phyloP scores from a whole-genome alignment of 2,888 invertebrate genomes.

The Himalopsyche japonica region DNA sequence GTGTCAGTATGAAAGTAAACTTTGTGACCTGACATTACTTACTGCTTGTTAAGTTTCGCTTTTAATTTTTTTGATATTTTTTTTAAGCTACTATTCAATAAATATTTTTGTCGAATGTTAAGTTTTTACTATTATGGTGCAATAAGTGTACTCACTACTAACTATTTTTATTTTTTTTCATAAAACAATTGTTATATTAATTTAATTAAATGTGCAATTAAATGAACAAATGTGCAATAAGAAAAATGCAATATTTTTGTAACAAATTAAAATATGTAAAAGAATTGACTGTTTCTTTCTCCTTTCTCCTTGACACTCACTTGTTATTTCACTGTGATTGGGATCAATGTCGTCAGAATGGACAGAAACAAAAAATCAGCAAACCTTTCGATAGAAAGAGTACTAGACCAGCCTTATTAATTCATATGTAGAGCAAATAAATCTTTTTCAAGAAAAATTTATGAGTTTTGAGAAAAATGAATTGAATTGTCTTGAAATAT shows the following conservation, averaged over 20 bases:
- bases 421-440: no score
- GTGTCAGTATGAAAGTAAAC: not conserved
- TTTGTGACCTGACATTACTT: not conserved
- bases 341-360: no score
- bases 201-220: not conserved
- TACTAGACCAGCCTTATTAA: no score
- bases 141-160: not conserved
- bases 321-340: no score
- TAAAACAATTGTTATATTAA: not conserved
- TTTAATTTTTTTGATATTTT: not conserved
- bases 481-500: no score
- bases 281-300: not conserved
- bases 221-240: conserved; percentile 32
- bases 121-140: not conserved
- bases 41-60: not conserved
- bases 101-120: not conserved
- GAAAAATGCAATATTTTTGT: conserved; percentile 27
- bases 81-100: not conserved
- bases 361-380: no score
- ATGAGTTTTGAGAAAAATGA: no score
- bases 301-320: no score
- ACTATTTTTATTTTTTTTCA: not conserved
- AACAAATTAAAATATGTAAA: conserved; percentile 8
- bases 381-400: no score
- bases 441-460: no score